Conservation (phyloP, 2,888 invertebrate genomes). For the Hyppa rectilinea region DNA sequence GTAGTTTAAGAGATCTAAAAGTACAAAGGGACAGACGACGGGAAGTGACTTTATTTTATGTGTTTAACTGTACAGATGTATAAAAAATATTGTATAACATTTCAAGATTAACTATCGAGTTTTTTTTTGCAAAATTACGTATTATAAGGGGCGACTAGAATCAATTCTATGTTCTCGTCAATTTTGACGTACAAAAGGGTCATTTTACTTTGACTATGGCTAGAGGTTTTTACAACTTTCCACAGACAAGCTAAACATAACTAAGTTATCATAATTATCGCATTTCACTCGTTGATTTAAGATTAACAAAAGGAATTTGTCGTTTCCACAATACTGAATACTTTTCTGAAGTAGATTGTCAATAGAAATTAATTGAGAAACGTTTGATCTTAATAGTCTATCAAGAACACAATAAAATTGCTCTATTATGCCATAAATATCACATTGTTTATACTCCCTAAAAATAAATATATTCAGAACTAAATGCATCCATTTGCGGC, state of each 20-base stretch:
- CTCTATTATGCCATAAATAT: conserved; percentile 13
- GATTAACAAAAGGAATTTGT: background rate
- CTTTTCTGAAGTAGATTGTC: background rate
- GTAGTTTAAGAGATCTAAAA: no score
- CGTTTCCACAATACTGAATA: background rate
- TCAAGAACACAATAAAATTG: background rate
- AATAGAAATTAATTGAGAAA: background rate
- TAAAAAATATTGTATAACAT: background rate
- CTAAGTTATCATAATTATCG: background rate
- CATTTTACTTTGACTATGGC: background rate
- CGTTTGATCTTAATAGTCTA: background rate
- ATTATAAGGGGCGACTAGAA: background rate
- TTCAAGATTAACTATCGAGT: background rate
- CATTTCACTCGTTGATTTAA: background rate
- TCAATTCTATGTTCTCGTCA: background rate
- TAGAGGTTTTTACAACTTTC: background rate
- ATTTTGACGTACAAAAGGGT: background rate
- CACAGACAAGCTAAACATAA: background rate
- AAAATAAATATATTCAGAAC: conserved; percentile 39
- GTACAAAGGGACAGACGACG: no score
- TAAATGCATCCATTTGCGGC: conserved; percentile 48
- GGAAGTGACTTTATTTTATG: no score
- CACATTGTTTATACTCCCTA: conserved; percentile 4
- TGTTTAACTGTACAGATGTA: no score
- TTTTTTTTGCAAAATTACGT: background rate